phyloP scores from a whole-genome alignment of 2,888 invertebrate genomes.

The Oligia strigilis region DNA sequence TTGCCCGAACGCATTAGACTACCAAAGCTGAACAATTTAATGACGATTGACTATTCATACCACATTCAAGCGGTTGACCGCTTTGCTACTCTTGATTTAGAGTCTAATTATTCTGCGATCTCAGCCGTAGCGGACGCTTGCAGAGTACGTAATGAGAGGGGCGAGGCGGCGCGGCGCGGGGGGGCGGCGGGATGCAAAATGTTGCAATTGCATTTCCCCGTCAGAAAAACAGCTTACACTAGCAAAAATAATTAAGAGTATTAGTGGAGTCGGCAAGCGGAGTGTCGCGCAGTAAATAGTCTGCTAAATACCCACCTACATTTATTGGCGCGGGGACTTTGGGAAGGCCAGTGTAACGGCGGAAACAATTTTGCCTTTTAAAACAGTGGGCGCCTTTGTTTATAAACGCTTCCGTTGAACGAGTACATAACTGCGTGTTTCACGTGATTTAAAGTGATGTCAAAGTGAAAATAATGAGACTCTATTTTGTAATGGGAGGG shows the following conservation, averaged over 20 bases:
- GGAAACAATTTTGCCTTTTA: conserved; percentile 88
- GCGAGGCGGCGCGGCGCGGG: conserved; percentile 67
- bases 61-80: conserved; percentile 89
- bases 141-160: conserved; percentile 87
- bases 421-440: conserved; percentile 63
- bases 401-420: conserved; percentile 73
- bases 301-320: conserved; percentile 89
- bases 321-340: conserved; percentile 86
- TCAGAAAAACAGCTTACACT: conserved; percentile 90
- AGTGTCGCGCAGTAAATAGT: conserved; percentile 89
- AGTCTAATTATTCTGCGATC: conserved; percentile 89
- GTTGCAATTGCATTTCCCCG: conserved; percentile 88
- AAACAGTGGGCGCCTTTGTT: conserved; percentile 81
- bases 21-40: conserved; percentile 90
- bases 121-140: conserved; percentile 85
- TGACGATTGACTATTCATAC: conserved; percentile 90
- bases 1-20: conserved; percentile 84
- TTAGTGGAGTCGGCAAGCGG: conserved; percentile 87
- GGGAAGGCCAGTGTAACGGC: conserved; percentile 84
- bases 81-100: conserved; percentile 89
- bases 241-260: conserved; percentile 90
- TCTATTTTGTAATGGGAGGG: conserved; percentile 54
- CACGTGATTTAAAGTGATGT: conserved; percentile 64
- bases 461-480: conserved; percentile 64
- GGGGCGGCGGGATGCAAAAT: conserved; percentile 84